Evolutionary conservation across 2,888 invertebrate species (phyloP).

Genomic region (Agapostemon virescens): DNA sequence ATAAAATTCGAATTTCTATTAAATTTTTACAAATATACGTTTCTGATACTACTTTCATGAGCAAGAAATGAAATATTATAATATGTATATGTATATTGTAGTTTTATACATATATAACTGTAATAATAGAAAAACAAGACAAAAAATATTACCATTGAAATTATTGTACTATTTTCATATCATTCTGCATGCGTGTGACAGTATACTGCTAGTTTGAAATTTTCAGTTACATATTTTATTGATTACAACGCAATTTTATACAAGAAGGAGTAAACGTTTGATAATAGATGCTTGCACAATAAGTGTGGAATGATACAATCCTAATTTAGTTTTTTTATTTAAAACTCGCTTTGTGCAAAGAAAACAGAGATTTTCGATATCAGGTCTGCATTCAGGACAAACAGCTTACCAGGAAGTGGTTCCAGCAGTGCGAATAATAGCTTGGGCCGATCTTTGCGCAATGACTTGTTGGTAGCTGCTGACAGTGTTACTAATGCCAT

Average conservation of each 20-base stretch:
- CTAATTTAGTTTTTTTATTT: conserved; percentile 68
- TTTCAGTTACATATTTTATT: conserved; percentile 21
- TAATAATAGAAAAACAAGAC: neutral
- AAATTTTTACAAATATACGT: neutral
- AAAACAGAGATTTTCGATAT: conserved; percentile 79
- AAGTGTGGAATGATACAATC: conserved; percentile 68
- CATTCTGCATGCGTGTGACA: conserved; percentile 42
- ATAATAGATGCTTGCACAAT: conserved; percentile 72
- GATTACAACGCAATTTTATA: neutral
- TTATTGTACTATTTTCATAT: conserved; percentile 3
- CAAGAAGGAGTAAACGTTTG: conserved; percentile 8
- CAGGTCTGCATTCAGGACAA: conserved; percentile 80
- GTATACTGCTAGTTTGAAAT: conserved; percentile 23
- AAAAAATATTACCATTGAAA: neutral
- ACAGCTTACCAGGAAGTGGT: conserved; percentile 79
- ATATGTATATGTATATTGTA: neutral
- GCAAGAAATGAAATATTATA: neutral
- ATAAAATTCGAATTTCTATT: conserved; percentile 3
- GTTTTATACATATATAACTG: too few relatives aligned
- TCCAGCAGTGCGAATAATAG: conserved; percentile 79
- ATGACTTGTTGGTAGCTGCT: conserved; percentile 95
- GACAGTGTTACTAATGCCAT: conserved; percentile 99
- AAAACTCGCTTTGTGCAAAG: conserved; percentile 75
- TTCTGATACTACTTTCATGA: neutral
- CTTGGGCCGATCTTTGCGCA: conserved; percentile 86